Evolutionary conservation across 2,113 vertebrate species (phyloP).

Genomic region (Pseudorasbora parva): DNA sequence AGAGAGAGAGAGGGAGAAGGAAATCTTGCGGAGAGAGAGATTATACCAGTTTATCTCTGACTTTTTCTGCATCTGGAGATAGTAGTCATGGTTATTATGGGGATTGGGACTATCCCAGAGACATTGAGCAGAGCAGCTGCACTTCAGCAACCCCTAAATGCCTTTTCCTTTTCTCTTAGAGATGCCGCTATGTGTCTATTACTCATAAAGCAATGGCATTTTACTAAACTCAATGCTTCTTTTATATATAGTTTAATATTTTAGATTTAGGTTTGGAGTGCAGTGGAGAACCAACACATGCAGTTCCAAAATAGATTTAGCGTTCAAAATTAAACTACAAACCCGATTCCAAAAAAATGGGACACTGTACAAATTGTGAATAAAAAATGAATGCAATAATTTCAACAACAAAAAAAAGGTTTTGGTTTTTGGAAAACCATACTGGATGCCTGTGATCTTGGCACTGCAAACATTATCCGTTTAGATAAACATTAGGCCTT

Average conservation of each 20-base stretch:
- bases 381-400: no score
- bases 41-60: conserved; percentile 42
- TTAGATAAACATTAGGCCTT: no score
- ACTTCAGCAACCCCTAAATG: background rate
- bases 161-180: background rate
- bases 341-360: no score
- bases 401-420: no score
- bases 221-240: background rate
- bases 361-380: no score
- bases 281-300: background rate
- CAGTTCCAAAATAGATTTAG: background rate
- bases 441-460: no score
- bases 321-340: background rate
- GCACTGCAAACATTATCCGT: no score
- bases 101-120: conserved; percentile 22
- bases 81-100: conserved; percentile 32
- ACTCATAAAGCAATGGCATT: background rate
- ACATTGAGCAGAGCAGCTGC: background rate
- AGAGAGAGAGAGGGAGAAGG: background rate
- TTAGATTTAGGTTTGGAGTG: background rate
- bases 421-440: no score
- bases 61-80: conserved; percentile 18
- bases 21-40: conserved; percentile 12
- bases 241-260: background rate
- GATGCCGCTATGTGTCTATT: conserved; percentile 6